These are phyloP conservation scores for Acrocephalus kingi DNA, from an alignment of 2,113 vertebrate species.

Conservation along the genomic window DNA sequence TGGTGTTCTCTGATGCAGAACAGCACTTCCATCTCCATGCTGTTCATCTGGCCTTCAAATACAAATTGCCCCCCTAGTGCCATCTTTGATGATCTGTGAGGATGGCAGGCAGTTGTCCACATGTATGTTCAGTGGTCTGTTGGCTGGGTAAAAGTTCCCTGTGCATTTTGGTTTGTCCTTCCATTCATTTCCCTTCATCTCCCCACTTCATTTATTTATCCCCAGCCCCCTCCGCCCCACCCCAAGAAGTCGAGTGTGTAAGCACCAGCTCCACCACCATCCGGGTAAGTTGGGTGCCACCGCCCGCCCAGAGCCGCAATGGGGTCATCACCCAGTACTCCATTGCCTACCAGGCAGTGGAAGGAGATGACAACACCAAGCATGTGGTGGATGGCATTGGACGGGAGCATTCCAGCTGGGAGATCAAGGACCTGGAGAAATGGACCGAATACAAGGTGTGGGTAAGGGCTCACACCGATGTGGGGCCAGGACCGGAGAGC, in stretches of 20 bases:
- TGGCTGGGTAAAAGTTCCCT: slow-evolving; percentile 72
- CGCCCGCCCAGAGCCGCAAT: slow-evolving; percentile 92
- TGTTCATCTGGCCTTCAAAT: background rate
- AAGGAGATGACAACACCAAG: slow-evolving; percentile 90
- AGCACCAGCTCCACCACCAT: slow-evolving; percentile 94
- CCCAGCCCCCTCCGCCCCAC: slow-evolving; percentile 96
- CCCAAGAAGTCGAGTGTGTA: slow-evolving; percentile 91
- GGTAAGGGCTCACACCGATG: slow-evolving; percentile 97
- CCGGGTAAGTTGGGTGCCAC: slow-evolving; percentile 99
- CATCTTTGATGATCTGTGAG: background rate
- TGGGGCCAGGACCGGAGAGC: slow-evolving; percentile 96
- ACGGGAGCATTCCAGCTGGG: slow-evolving; percentile 87
- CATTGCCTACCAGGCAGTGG: slow-evolving; percentile 88
- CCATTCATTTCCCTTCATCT: slow-evolving; percentile 78
- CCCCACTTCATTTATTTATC: slow-evolving; percentile 84
- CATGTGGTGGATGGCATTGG: slow-evolving; percentile 89
- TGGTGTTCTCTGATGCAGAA: background rate
- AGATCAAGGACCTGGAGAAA: slow-evolving; percentile 96
- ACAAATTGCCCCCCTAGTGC: background rate
- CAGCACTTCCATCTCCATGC: background rate
- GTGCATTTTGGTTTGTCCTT: slow-evolving; percentile 60
- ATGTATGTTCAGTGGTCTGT: background rate
- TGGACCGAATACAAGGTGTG: slow-evolving; percentile 99
- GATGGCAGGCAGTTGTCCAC: background rate
- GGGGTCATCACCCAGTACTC: slow-evolving; percentile 96